A percentile compares a stretch with the other conserved stretches of the same genome.
phyloP scores from a whole-genome alignment of 2,888 invertebrate species.

The Metacarcinus magister region DNA sequence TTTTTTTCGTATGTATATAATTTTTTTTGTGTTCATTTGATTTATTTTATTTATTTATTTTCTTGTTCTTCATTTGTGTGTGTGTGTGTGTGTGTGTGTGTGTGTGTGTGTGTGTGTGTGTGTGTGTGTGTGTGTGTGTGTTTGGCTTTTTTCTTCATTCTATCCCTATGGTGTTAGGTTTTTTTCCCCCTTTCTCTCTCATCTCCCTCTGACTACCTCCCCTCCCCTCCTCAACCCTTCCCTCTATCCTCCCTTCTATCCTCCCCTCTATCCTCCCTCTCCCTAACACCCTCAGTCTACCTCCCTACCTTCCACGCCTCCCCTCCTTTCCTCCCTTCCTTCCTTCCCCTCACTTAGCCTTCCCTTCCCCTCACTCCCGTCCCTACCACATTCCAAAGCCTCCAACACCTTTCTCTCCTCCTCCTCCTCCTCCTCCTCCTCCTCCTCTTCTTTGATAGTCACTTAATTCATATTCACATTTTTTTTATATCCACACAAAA shows the following conservation, averaged over 20 bases:
- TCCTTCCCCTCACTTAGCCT: neutral
- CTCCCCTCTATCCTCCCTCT: neutral
- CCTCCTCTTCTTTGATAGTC: neutral
- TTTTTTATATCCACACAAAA: neutral
- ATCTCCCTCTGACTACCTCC: neutral
- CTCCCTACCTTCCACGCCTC: neutral
- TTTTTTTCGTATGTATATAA: no score
- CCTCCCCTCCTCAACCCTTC: neutral
- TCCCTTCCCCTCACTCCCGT: neutral
- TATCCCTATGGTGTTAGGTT: neutral
- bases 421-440: neutral
- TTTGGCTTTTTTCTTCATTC: no score
- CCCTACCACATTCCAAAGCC: no score
- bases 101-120: no score
- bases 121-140: no score
- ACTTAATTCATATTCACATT: neutral
- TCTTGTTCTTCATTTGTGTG: no score
- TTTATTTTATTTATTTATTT: no score
- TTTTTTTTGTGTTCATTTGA: no score
- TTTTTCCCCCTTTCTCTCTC: neutral
- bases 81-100: no score
- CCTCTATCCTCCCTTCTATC: neutral
- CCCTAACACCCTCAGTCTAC: neutral
- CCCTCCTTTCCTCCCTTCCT: neutral
- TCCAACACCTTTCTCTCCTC: no score